Conservation (phyloP, 2,888 invertebrate genomes). For the Belgica antarctica region DNA sequence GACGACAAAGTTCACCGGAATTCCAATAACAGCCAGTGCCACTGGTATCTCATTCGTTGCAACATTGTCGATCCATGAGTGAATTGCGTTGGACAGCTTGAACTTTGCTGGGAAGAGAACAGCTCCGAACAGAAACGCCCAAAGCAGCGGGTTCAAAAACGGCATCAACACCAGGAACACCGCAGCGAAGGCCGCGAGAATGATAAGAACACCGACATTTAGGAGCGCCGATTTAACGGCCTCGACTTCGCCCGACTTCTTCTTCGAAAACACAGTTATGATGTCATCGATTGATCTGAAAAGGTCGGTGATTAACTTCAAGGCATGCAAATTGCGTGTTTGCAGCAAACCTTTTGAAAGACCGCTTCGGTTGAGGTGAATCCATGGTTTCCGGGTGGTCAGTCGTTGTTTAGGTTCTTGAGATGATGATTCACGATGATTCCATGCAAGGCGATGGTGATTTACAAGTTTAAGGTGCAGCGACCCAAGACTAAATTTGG, state of each 20-base stretch:
- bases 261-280: not conserved
- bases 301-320: too few species aligned
- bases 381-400: too few species aligned
- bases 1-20: conserved; percentile 76
- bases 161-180: conserved; percentile 27
- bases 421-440: too few species aligned
- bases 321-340: too few species aligned
- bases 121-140: conserved; percentile 96
- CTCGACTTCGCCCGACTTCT: conserved; percentile 22
- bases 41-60: conserved; percentile 68
- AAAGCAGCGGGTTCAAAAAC: conserved; percentile 71
- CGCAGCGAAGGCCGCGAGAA: not conserved
- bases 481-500: too few species aligned
- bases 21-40: conserved; percentile 59
- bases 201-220: conserved; percentile 28
- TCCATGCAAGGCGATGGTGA: too few species aligned
- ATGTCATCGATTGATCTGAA: conserved; percentile 26
- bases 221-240: conserved; percentile 4
- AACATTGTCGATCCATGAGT: conserved; percentile 73
- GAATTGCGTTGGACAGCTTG: conserved; percentile 69
- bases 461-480: too few species aligned
- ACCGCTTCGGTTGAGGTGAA: too few species aligned
- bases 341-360: too few species aligned
- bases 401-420: too few species aligned
- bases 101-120: conserved; percentile 94